Conservation (phyloP, 2,888 invertebrate species). For the Ypsolopha scabrella region DNA sequence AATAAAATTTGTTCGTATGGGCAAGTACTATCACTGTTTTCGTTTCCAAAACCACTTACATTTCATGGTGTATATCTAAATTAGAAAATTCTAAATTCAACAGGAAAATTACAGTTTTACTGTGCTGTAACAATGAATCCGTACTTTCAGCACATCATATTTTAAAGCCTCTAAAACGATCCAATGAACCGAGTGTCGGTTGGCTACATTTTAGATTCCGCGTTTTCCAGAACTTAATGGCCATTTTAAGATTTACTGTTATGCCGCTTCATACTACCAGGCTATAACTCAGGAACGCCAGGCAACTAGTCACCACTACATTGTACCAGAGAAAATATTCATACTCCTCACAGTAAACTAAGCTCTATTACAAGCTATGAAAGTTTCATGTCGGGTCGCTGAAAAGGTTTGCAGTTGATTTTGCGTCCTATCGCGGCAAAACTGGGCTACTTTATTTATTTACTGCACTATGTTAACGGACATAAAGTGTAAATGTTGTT, state of each 20-base stretch:
- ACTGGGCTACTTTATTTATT: neutral
- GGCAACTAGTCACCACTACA: neutral
- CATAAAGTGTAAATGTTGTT: neutral
- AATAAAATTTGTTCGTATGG: no score
- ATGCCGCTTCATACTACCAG: slow-evolving; percentile 25
- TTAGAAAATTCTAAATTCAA: no score
- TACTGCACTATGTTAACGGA: neutral
- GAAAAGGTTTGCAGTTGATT: neutral
- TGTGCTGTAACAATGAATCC: neutral
- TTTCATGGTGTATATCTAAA: no score
- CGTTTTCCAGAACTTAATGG: slow-evolving; percentile 10
- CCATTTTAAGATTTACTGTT: slow-evolving; percentile 28
- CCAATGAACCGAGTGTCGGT: neutral
- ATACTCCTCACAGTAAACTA: neutral
- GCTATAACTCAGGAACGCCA: neutral
- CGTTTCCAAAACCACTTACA: no score
- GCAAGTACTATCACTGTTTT: no score
- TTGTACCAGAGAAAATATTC: neutral
- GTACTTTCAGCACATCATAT: neutral
- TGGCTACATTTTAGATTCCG: neutral
- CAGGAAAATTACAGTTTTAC: no score
- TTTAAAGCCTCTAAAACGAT: neutral
- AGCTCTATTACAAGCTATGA: neutral
- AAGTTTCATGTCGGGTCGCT: neutral
- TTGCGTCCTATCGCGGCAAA: neutral